Evolutionary conservation across 2,888 invertebrate species (phyloP), one percentile per base, ranked within the genome.

Genomic region (Spodoptera littoralis): DNA sequence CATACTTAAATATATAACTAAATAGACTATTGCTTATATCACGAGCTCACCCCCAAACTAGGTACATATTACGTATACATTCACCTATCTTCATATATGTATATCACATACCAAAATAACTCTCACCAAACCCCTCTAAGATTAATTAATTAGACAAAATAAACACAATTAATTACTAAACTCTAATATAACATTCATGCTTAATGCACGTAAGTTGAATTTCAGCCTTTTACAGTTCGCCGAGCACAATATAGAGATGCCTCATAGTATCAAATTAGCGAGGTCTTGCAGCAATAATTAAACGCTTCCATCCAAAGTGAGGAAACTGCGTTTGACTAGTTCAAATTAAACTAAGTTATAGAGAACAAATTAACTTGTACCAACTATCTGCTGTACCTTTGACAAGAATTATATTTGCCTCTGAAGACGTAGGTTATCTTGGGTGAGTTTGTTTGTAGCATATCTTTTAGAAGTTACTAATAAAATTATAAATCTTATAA

Each of bases 331-430:
- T 89, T 87, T 85, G 89, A 88, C 87, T 89, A 85, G 86, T 87
- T 87, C 88, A 89, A 91, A 90, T 91, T 92, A 89, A 89, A 88
- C 88, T 83, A 82, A 88, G 89, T 89, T 89, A 90, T 87, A 88
- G 87, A 80, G 85, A 86, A 88, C 82, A 84, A 88, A 88, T 88
- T 88, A 89, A 86, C 83, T 88, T 86, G 84, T 83, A 76, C 80
- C 83, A 86, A 85, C 86, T 87, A 70, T 70, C 63, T 70, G 41
- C 55, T 53, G 60, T 79, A 83, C 67, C 81, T 84, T 82, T 82
- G 85, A 83, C 77, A 76, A 76, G 77, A 78, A 73, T 77, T 48
- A 72, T 36, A 65, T 67, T 67, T 68, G 72, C 66, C 65, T 79
- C 74, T 65, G 58, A 49, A 54, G 8, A 44, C 42, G 41, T 46